These are phyloP conservation scores for Perca schrenkii DNA, from an alignment of 2,113 vertebrate species.

Conservation along the genomic window DNA sequence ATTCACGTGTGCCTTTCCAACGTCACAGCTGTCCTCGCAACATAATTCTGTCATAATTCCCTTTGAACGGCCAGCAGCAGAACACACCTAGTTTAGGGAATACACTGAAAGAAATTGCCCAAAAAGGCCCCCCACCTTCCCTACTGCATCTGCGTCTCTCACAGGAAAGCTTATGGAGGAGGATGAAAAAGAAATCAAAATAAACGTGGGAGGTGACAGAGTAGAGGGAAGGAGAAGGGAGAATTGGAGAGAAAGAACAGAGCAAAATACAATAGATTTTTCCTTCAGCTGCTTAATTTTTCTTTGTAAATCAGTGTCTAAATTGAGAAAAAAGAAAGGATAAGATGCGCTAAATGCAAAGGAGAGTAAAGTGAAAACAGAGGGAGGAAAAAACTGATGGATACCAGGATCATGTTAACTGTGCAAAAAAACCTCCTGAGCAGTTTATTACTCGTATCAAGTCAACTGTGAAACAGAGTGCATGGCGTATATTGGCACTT, in stretches of 20 bases:
- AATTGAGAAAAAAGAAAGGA: not conserved
- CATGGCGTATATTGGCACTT: not conserved
- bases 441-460: conserved; percentile 11
- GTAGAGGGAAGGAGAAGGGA: not conserved
- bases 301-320: not conserved
- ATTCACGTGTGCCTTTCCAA: conserved; percentile 14
- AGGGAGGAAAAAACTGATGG: not conserved
- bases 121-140: not conserved
- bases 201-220: conserved; percentile 39
- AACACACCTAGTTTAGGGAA: conserved; percentile 38
- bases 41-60: conserved; percentile 43
- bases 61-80: conserved; percentile 46
- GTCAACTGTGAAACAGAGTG: not conserved
- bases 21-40: conserved; percentile 24
- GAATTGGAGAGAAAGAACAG: not conserved
- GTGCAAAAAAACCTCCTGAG: not conserved
- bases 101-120: conserved; percentile 7
- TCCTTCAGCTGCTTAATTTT: not conserved
- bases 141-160: conserved; percentile 5
- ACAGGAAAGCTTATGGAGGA: conserved; percentile 32
- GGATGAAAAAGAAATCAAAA: conserved; percentile 44
- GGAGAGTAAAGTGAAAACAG: not conserved
- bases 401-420: not conserved
- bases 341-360: not conserved
- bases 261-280: not conserved